These are phyloP conservation scores for Megaceryle alcyon DNA, from an alignment of 2,797 vertebrate genomes.

Conservation along the genomic window DNA sequence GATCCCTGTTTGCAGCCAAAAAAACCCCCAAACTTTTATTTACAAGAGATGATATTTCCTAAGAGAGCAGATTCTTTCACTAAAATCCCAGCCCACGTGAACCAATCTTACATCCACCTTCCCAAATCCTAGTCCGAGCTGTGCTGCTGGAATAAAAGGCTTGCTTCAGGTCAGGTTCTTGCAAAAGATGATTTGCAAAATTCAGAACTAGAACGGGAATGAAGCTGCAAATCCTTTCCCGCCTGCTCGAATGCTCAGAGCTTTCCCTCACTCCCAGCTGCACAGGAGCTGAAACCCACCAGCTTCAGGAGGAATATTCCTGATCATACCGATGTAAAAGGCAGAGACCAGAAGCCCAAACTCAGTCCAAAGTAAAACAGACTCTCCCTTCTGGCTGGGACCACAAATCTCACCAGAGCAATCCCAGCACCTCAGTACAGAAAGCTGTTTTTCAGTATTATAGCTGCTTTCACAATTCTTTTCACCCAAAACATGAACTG, in stretches of 20 bases:
- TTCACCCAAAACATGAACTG: background rate
- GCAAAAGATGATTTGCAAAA: background rate
- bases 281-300: background rate
- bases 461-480: background rate
- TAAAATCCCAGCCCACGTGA: background rate
- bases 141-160: background rate
- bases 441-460: background rate
- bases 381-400: background rate
- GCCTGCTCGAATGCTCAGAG: background rate
- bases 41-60: background rate
- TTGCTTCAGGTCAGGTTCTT: background rate
- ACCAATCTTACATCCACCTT: rapidly evolving
- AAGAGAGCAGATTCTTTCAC: background rate
- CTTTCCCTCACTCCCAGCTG: background rate
- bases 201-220: background rate
- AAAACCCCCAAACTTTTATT: background rate
- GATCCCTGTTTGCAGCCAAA: background rate
- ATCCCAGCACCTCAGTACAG: background rate
- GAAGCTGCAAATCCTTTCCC: background rate
- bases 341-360: background rate
- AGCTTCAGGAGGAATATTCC: background rate
- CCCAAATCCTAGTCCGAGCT: background rate
- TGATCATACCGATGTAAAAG: background rate
- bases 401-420: background rate
- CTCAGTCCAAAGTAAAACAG: background rate